Conservation (phyloP, 2,113 vertebrate genomes). For the Megaceryle torquata region DNA sequence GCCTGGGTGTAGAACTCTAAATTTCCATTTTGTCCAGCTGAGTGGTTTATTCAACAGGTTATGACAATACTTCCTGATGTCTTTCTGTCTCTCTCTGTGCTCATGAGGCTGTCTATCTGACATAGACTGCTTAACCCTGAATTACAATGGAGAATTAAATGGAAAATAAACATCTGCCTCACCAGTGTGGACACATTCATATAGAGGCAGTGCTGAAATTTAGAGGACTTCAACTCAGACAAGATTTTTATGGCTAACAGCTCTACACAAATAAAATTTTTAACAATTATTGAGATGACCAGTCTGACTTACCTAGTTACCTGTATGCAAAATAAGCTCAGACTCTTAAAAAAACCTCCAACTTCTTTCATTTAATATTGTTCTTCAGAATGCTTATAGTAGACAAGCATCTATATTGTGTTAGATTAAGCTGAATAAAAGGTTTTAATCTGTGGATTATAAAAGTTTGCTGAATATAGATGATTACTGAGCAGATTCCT, state of each 20-base stretch:
- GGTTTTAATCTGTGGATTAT: background rate
- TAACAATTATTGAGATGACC: background rate
- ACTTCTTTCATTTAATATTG: background rate
- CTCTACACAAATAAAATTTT: background rate
- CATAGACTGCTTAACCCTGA: background rate
- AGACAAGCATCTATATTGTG: background rate
- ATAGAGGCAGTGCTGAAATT: background rate
- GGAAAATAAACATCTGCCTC: background rate
- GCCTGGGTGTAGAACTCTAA: background rate
- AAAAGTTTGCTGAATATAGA: background rate
- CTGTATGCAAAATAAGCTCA: background rate
- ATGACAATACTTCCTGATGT: background rate
- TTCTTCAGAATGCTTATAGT: background rate
- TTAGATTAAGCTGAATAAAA: background rate
- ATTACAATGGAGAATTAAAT: background rate
- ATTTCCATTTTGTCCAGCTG: background rate
- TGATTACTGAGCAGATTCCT: background rate
- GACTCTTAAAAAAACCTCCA: background rate
- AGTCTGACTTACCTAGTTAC: background rate
- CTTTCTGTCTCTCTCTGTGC: background rate
- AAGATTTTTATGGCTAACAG: background rate
- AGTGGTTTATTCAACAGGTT: background rate
- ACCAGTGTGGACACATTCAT: accelerated
- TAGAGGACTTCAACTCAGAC: background rate
- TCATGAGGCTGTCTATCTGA: background rate